Evolutionary conservation across 1,140 invertebrate genomes (phyloP).

Genomic region (Trichonephila inaurata): DNA sequence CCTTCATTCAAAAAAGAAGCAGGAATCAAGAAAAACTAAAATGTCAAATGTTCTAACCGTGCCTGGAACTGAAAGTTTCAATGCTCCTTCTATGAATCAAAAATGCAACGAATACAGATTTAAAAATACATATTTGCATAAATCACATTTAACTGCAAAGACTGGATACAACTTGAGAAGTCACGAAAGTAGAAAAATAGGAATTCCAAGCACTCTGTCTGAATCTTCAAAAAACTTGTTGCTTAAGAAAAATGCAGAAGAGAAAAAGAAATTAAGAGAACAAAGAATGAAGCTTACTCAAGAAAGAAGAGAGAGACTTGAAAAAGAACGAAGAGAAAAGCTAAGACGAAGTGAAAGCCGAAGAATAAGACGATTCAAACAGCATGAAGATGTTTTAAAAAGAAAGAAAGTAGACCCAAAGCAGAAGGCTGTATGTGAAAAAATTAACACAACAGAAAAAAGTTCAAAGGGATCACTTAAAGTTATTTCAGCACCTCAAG

Average conservation of each 20-base stretch:
- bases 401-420: background rate
- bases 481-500: background rate
- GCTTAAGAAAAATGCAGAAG: background rate
- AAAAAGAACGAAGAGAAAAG: background rate
- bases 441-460: background rate
- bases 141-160: background rate
- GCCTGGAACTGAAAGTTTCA: background rate
- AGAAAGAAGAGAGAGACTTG: slow-evolving; percentile 12
- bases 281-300: background rate
- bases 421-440: background rate
- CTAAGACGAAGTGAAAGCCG: slow-evolving; percentile 8
- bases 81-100: background rate
- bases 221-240: background rate
- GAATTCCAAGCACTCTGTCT: background rate
- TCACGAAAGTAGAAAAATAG: background rate
- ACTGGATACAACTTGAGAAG: background rate
- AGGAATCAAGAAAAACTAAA: background rate
- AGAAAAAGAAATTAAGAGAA: background rate
- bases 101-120: background rate
- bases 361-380: background rate
- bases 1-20: background rate
- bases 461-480: background rate
- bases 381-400: slow-evolving; percentile 5
- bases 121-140: background rate
- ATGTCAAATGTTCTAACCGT: background rate